phyloP scores from a whole-genome alignment of 2,113 vertebrate species.

The Myanophis thanlyinensis region DNA sequence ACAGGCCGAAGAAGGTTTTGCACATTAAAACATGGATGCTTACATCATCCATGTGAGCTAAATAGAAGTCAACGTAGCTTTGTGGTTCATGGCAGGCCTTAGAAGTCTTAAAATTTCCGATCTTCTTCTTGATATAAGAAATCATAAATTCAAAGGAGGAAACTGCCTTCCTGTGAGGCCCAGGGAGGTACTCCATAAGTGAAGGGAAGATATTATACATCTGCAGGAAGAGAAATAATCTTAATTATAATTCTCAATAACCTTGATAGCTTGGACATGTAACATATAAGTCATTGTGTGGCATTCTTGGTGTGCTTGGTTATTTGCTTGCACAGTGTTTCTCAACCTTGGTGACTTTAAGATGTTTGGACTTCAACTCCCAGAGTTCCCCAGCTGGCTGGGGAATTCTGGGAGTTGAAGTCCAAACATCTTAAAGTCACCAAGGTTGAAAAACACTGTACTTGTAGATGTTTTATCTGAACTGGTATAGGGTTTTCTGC shows the following conservation, averaged over 20 bases:
- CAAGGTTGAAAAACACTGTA: too few species aligned
- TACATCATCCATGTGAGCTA: conserved; percentile 43
- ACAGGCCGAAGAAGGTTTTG: neutral
- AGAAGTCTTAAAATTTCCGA: conserved; percentile 13
- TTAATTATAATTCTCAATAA: neutral
- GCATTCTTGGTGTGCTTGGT: neutral
- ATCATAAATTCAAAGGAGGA: conserved; percentile 3
- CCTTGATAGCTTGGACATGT: neutral
- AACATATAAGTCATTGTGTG: neutral
- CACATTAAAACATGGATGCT: neutral
- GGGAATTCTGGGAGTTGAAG: too few species aligned
- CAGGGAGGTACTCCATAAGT: conserved; percentile 24
- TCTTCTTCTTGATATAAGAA: conserved; percentile 22
- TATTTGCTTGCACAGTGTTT: too few species aligned
- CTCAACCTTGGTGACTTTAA: too few species aligned
- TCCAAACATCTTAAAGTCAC: too few species aligned
- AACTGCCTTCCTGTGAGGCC: conserved; percentile 32
- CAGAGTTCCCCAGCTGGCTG: too few species aligned
- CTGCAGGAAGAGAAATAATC: conserved; percentile 13
- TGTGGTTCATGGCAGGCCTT: neutral
- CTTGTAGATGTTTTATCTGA: neutral
- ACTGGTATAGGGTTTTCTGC: too few species aligned
- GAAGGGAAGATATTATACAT: conserved; percentile 37
- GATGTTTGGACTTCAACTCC: too few species aligned
- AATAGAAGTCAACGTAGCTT: conserved; percentile 42